These are phyloP conservation scores for Parazoanthus swiftii DNA, from an alignment of 92 coral and sea anemone species.

Conservation along the genomic window DNA sequence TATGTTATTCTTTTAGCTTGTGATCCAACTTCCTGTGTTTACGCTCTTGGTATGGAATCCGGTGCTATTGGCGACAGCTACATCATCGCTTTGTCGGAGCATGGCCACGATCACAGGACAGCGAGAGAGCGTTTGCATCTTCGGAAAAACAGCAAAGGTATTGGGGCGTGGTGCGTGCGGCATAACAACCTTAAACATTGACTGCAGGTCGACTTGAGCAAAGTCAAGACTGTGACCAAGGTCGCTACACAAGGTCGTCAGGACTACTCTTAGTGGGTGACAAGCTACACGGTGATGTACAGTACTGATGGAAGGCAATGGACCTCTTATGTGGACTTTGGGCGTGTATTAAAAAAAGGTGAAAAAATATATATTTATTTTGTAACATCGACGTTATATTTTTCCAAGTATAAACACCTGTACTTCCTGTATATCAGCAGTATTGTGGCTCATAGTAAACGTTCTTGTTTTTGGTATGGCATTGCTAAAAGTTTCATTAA, in stretches of 20 bases:
- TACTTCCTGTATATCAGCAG: too few relatives aligned
- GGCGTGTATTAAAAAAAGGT: constrained; percentile 1
- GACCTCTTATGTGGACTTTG: neutral
- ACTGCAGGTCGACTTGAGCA: neutral
- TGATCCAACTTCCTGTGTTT: neutral
- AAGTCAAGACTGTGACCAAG: constrained; percentile 8
- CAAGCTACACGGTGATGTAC: neutral
- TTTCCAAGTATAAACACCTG: too few relatives aligned
- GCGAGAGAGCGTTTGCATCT: neutral
- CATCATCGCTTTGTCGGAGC: neutral
- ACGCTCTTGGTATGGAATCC: constrained; percentile 1
- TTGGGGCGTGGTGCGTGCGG: neutral
- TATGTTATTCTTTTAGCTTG: too few relatives aligned
- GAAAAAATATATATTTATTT: too few relatives aligned
- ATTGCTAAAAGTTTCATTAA: too few relatives aligned
- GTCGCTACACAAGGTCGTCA: constrained; percentile 13
- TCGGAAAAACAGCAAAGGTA: neutral
- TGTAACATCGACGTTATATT: too few relatives aligned
- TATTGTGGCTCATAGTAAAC: too few relatives aligned
- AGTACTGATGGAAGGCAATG: neutral
- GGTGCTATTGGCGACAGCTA: neutral
- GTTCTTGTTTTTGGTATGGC: too few relatives aligned
- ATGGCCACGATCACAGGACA: neutral
- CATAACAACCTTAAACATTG: neutral
- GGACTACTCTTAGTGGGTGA: neutral